Evolutionary conservation across 2,888 invertebrate genomes (phyloP), one percentile per base, ranked within the genome.

Genomic region (Pollenia amentaria): DNA sequence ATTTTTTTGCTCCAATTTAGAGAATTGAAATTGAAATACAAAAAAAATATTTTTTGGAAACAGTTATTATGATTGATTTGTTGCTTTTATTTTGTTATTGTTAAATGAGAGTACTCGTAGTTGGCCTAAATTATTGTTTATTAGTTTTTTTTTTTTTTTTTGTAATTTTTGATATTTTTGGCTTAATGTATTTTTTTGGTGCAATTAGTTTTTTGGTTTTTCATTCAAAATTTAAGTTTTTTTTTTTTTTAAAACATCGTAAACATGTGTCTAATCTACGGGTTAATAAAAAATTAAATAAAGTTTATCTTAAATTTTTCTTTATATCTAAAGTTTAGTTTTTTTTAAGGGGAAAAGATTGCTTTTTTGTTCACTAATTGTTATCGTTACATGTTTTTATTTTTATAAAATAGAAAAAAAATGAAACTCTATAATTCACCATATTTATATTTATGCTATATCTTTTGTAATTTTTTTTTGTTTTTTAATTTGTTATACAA

Each of bases 281-380:
- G 29, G 29, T 29, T 29, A 29, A 29, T 4, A 2, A 21, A 21
- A 21, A 29, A 29, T 6, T 6, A 29, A 29, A 29, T 6, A 29
- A 1, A 6, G 29, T 21, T 55, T 69, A 10, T n/a, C 14, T 18
- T 10, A 3, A 4, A 38, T 65, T 40, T 40, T 55, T n/a, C 57
- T 60, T 60, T 46, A 60, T 60, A 73, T 60, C 29, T 73, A 29
- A 16, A 46, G 29, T 89, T 89, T 90, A 53, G 44, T 57, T 73
- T 73, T 65, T 89, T 89, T 2, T n/a, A 6, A 38, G 46, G 48
- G 16, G 88, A 70, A 89, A 89, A 91, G 90, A 91, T 91, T 92
- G 92, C 92, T 91, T 91, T 90, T 91, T 89, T 88, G 90, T 91
- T 91, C 90, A 90, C 89, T 89, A 88, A 90, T 90, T 91, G 89